These are phyloP conservation scores for Gobiocypris rarus DNA, from an alignment of 2,113 vertebrate species.

Conservation along the genomic window DNA sequence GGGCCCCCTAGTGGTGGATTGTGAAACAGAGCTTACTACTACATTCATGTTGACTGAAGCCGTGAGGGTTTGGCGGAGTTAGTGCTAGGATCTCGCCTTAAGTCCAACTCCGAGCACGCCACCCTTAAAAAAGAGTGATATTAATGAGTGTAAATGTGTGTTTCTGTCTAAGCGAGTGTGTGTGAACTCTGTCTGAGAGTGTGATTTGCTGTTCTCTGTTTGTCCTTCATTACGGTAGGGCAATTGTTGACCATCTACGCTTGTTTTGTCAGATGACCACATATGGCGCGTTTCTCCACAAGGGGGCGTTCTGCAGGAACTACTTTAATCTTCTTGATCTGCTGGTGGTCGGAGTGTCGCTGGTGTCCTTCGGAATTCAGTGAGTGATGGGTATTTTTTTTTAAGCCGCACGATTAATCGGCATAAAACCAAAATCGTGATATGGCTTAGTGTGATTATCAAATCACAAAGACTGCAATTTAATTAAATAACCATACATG, in stretches of 20 bases:
- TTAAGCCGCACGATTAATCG: no score
- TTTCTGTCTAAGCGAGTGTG: conserved; percentile 38
- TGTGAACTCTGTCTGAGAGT: conserved; percentile 31
- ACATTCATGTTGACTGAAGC: conserved; percentile 76
- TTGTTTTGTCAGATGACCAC: conserved; percentile 87
- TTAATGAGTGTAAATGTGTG: conserved; percentile 66
- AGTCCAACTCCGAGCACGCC: conserved; percentile 68
- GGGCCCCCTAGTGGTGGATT: conserved; percentile 66
- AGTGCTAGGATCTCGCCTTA: conserved; percentile 61
- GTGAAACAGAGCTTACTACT: conserved; percentile 79
- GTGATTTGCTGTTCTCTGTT: not conserved
- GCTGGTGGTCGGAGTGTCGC: conserved; percentile 96
- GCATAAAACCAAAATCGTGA: not conserved
- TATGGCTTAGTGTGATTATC: not conserved
- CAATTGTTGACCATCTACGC: conserved; percentile 45
- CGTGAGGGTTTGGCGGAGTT: conserved; percentile 67
- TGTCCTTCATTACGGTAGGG: not conserved
- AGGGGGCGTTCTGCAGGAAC: conserved; percentile 98
- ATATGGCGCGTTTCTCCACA: conserved; percentile 97
- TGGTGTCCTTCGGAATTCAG: conserved; percentile 98
- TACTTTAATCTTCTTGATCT: conserved; percentile 98
- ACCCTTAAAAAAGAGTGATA: conserved; percentile 74
- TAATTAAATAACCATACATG: not conserved
- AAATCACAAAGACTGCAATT: not conserved
- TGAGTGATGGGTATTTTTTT: conserved; percentile 76